Evolutionary conservation across 2,888 invertebrate species (phyloP), one percentile per base, ranked within the genome.

Genomic region (Oligia strigilis): DNA sequence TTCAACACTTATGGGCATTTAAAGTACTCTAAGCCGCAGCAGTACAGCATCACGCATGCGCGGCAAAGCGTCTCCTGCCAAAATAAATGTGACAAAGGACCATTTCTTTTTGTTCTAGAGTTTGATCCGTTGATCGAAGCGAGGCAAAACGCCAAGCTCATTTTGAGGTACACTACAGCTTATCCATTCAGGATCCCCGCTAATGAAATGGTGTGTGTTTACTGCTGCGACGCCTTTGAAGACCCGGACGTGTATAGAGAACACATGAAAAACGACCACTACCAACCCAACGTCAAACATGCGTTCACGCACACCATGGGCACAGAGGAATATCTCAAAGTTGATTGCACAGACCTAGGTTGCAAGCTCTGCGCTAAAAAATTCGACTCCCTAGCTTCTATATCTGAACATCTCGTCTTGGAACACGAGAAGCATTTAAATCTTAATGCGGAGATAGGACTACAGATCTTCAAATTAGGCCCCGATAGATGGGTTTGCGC

Each of bases 81-180:
- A 80, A 85, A 86, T 72, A 82, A 80, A 85, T 81, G 79, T 90
- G 84, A 90, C 88, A 91, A 91, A 81, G 90, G 85, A 72, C 76
- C 90, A 88, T 92, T 92, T 94, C 93, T 94, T 89, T 95, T 94
- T 94, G 94, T 95, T 95, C 94, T 95, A 95, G 94, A 93, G 86
- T 87, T 91, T 89, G 91, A 93, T 92, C 88, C 91, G 88, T 91
- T 93, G 91, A 82, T 91, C 91, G 90, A 91, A 92, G 93, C 93
- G 90, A 93, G 94, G 89, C 91, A 87, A 88, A 95, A 95, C 91
- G 94, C 94, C 82, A 92, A 94, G 91, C 80, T 93, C 89, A 90
- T 89, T 80, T 86, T 95, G 92, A 92, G 92, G 89, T 94, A 93
- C 90, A 88, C 94, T 49, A 94, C 95, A 58, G 94, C 92, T 72